A percentile compares a stretch with the other conserved stretches of the same genome.
Evolutionary conservation across 2,888 invertebrate species (phyloP).

Genomic region (Coleophora flavipennella): DNA sequence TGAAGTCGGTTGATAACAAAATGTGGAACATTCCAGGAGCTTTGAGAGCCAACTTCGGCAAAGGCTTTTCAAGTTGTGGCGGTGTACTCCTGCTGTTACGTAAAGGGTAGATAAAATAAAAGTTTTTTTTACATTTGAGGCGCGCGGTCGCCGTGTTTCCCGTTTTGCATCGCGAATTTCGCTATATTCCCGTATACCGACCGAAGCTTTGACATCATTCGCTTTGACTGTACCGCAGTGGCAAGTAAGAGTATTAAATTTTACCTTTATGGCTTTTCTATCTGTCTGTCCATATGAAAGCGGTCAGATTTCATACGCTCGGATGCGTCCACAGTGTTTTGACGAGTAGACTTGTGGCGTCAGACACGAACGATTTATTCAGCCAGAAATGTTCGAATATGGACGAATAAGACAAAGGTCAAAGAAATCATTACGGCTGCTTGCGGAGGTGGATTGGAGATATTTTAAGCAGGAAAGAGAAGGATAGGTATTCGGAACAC

Average conservation of each 20-base stretch:
- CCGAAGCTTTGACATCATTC: slow-evolving; percentile 60
- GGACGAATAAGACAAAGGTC: slow-evolving; percentile 47
- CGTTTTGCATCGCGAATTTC: slow-evolving; percentile 53
- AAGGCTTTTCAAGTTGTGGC: slow-evolving; percentile 55
- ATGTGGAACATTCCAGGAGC: slow-evolving; percentile 57
- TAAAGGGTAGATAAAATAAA: slow-evolving; percentile 63
- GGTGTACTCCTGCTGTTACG: slow-evolving; percentile 39
- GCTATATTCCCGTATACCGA: too few relatives aligned
- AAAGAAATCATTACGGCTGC: slow-evolving; percentile 49
- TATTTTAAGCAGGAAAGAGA: slow-evolving; percentile 44
- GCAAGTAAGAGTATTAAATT: slow-evolving; percentile 59
- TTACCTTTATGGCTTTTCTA: slow-evolving; percentile 34
- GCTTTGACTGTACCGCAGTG: slow-evolving; percentile 53
- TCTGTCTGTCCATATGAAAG: slow-evolving; percentile 44
- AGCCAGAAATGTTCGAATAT: slow-evolving; percentile 20
- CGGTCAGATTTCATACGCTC: slow-evolving; percentile 46
- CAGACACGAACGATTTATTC: too few relatives aligned
- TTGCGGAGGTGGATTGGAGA: slow-evolving; percentile 50
- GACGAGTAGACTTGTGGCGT: too few relatives aligned
- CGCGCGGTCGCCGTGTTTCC: slow-evolving; percentile 40
- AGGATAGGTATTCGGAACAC: slow-evolving; percentile 46
- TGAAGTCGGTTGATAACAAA: slow-evolving; percentile 54
- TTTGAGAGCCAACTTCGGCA: slow-evolving; percentile 59
- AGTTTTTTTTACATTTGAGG: slow-evolving; percentile 68
- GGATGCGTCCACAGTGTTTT: slow-evolving; percentile 7